A percentile compares a stretch with the other conserved stretches of the same genome.
Conservation (phyloP, 2,113 vertebrate genomes). For the Columba livia region DNA sequence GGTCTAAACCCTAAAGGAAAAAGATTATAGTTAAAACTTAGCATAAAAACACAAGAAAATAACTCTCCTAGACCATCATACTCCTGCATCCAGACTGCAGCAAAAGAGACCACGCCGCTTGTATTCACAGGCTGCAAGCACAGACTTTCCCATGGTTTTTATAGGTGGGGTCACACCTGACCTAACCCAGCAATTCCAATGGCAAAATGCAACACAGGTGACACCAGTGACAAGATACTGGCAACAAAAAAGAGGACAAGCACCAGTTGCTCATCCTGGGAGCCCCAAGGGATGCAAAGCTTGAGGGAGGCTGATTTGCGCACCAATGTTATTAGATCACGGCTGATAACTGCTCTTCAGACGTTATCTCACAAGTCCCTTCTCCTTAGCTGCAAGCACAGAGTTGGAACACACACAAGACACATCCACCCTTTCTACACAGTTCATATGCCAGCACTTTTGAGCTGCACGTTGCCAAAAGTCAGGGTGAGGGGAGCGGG, state of each 20-base stretch:
- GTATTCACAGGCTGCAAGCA: no score
- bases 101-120: accelerated
- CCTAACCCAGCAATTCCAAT: accelerated
- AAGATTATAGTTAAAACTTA: accelerated
- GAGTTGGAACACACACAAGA: background rate
- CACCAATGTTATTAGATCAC: accelerated
- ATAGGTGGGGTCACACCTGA: accelerated
- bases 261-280: background rate
- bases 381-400: background rate
- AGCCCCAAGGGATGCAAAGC: accelerated
- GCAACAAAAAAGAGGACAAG: background rate
- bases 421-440: background rate
- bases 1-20: background rate
- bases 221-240: accelerated
- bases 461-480: background rate
- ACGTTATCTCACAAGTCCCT: accelerated
- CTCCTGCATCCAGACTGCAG: background rate
- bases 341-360: background rate
- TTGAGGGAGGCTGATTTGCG: background rate
- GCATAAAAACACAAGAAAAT: background rate
- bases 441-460: background rate
- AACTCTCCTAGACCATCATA: background rate
- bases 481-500: no score
- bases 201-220: background rate
- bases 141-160: background rate